These are phyloP conservation scores for Serranus cabrilla DNA, from an alignment of 2,797 vertebrate species.

Conservation along the genomic window DNA sequence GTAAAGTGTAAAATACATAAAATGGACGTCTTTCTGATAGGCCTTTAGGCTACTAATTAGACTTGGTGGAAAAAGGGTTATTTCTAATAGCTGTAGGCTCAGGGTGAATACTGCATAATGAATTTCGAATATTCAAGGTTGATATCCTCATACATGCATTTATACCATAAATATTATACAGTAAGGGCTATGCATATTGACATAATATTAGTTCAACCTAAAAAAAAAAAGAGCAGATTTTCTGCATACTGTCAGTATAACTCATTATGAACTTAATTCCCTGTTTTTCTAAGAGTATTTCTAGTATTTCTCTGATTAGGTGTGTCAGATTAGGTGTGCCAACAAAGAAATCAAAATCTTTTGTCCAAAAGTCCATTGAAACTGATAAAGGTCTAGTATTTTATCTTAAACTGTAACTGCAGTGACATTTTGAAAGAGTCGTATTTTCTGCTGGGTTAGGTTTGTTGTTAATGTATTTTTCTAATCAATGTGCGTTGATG, in stretches of 20 bases:
- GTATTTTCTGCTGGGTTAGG: no score
- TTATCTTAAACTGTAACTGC: no score
- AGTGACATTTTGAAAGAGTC: no score
- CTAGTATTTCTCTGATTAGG: not conserved
- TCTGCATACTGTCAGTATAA: not conserved
- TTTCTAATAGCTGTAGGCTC: not conserved
- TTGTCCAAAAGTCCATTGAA: not conserved
- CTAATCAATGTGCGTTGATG: no score
- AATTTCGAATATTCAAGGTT: not conserved
- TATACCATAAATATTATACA: not conserved
- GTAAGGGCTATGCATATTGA: not conserved
- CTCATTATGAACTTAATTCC: not conserved
- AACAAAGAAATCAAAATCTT: not conserved
- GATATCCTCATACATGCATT: not conserved
- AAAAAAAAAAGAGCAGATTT: not conserved
- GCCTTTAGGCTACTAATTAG: not conserved
- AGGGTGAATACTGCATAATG: not conserved
- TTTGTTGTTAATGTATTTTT: no score
- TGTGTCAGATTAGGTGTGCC: no score
- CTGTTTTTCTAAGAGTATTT: not conserved
- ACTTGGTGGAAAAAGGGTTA: not conserved
- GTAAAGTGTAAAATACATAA: not conserved
- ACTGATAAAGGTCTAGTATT: not conserved
- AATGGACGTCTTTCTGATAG: not conserved
- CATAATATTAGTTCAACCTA: slow-evolving; percentile 1